Evolutionary conservation across 1,140 invertebrate genomes (phyloP).

Genomic region (Papilio polyxenes): DNA sequence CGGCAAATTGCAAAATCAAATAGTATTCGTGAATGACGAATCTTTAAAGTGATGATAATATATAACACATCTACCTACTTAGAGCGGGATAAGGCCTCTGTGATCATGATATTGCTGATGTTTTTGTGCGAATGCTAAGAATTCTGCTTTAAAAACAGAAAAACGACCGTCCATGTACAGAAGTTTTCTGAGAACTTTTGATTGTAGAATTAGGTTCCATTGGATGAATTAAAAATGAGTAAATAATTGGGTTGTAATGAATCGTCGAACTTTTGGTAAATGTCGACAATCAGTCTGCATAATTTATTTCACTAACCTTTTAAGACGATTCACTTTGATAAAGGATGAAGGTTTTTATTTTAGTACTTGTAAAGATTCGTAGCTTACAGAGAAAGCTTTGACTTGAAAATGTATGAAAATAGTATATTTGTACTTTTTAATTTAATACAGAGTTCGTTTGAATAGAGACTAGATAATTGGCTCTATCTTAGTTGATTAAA

Average conservation of each 20-base stretch:
- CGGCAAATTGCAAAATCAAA: too few relatives aligned
- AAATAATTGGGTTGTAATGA: slow-evolving; percentile 7
- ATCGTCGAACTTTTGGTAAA: not conserved
- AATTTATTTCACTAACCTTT: slow-evolving; percentile 36
- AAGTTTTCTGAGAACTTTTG: not conserved
- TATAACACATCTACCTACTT: too few relatives aligned
- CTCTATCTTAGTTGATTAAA: too few relatives aligned
- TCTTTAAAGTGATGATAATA: too few relatives aligned
- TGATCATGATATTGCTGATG: too few relatives aligned
- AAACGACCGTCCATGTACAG: not conserved
- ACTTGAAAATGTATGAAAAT: too few relatives aligned
- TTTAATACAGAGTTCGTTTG: too few relatives aligned
- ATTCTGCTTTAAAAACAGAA: not conserved
- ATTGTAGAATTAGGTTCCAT: not conserved
- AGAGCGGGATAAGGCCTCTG: too few relatives aligned
- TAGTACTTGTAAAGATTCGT: not conserved
- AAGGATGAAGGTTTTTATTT: not conserved
- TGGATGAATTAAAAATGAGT: not conserved
- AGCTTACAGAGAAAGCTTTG: too few relatives aligned
- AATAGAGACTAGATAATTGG: too few relatives aligned
- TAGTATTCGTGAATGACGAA: too few relatives aligned
- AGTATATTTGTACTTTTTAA: too few relatives aligned
- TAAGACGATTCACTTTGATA: slow-evolving; percentile 12
- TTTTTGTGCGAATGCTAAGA: not conserved
- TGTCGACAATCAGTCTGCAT: slow-evolving; percentile 19